Base-by-base conservation (phyloP, 2,888 invertebrate genomes). In the Zaprionus obscuricornis region DNA sequence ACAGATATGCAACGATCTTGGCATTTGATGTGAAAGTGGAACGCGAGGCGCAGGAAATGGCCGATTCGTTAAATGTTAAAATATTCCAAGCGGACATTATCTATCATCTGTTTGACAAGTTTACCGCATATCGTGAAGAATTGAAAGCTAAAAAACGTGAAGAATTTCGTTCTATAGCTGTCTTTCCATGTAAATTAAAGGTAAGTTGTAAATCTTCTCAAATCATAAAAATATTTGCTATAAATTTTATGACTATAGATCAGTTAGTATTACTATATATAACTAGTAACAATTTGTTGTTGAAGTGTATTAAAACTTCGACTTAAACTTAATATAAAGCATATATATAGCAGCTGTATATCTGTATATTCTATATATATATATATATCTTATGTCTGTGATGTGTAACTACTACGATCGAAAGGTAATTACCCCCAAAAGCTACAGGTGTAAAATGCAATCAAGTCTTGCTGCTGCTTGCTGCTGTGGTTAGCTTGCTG, bases 1-100 rank as follows among this genome's bases (percentile, higher is more conserved):
- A 5, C 89, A 96, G 96, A 90, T 97, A 95, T 91, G 99, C 99
- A 42, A 97, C 97, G 56, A 99, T 99, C 88, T 92, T 99, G 78
- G 99, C 99, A n/a, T 99, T 99, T 89, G 99, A 99, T 91, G 99
- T 99, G 13, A 98, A 98, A 92, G 94, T 99, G 51, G 99, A 99
- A 89, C 93, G 96, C 57, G 99, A 99, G 89, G 99, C 99, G 1
- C 99, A 99, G 91, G 98, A 98, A 87, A 91, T 99, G 90, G 99
- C 99, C 0, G 99, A 99, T 89, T 93, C 94, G 56, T 90, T 98
- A 60, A 97, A 97, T 52, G 97, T 98, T 49, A 96, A 95, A 91
- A 97, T 99, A 89, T 99, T 99, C 93, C 94, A 96, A 68, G 99
- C 99, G 4, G 98, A 99, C 91, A 99, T 99, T 89, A 99, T 99